Percentiles rank a stretch among this genome's conserved stretches.
These are phyloP conservation scores for Ceriagrion tenellum DNA, from an alignment of 2,888 invertebrate species.

Conservation along the genomic window DNA sequence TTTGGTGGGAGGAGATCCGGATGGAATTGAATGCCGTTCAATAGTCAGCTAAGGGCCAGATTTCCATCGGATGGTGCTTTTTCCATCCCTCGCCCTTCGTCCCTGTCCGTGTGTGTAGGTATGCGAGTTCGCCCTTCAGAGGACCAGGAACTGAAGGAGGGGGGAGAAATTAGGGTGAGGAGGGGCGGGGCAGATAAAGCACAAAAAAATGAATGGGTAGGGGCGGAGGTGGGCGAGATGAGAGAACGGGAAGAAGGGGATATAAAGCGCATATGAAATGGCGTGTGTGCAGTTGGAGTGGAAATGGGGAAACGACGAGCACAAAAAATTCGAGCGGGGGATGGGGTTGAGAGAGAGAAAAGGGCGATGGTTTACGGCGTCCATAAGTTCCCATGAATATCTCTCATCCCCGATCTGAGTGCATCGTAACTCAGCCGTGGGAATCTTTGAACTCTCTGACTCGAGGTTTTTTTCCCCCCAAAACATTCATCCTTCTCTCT, in stretches of 20 bases:
- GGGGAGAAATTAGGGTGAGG: too few species aligned
- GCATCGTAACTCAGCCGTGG: not conserved
- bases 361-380: not conserved
- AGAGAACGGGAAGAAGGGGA: not conserved
- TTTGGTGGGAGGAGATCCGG: too few species aligned
- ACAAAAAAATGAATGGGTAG: not conserved
- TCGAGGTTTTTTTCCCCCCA: not conserved
- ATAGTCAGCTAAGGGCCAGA: too few species aligned
- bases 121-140: too few species aligned
- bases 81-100: too few species aligned
- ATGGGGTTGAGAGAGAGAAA: not conserved
- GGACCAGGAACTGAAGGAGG: too few species aligned
- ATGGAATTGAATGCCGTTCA: too few species aligned
- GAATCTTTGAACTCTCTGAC: not conserved
- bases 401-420: constrained; percentile 1
- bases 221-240: not conserved
- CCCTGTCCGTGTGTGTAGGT: too few species aligned
- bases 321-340: not conserved
- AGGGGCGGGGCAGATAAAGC: not conserved
- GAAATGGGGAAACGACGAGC: not conserved
- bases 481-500: too few species aligned
- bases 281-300: not conserved
- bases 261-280: not conserved
- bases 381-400: constrained; percentile 28
- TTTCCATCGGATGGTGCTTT: too few species aligned